phyloP scores from a whole-genome alignment of 2,797 vertebrate species.

The Acrossocheilus fasciatus region DNA sequence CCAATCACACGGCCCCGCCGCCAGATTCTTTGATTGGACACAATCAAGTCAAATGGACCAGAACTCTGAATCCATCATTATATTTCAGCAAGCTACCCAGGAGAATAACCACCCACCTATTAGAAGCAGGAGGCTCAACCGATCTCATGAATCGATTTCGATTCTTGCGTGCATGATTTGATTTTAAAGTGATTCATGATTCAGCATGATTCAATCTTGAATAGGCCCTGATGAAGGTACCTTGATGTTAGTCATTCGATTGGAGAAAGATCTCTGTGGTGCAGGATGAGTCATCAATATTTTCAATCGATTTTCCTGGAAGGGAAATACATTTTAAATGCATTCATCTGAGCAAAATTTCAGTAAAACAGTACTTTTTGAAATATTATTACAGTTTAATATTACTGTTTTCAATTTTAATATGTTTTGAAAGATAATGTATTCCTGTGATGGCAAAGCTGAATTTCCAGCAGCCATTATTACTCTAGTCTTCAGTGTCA shows the following conservation, averaged over 20 bases:
- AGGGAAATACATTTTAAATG: not conserved
- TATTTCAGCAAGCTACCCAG: constrained; percentile 45
- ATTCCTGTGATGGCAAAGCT: not conserved
- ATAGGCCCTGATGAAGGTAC: constrained; percentile 7
- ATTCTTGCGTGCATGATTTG: not conserved
- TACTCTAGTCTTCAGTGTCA: not conserved
- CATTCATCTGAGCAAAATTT: not conserved
- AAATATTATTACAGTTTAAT: not conserved
- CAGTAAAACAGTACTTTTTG: not conserved
- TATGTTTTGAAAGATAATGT: not conserved
- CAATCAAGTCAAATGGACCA: constrained; percentile 64
- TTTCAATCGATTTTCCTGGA: not conserved
- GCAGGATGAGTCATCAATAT: not conserved
- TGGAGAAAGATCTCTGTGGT: not conserved
- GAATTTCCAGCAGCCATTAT: not conserved
- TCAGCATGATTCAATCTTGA: not conserved
- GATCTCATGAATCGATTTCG: constrained; percentile 19
- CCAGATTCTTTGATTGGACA: constrained; percentile 61
- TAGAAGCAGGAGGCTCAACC: constrained; percentile 9
- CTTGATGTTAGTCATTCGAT: not conserved
- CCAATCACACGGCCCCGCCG: constrained; percentile 64
- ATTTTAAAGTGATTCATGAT: constrained; percentile 32
- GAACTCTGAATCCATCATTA: constrained; percentile 50
- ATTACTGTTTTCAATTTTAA: not conserved
- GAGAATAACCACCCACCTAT: constrained; percentile 43